These are phyloP conservation scores for Bacillus rossius DNA, from an alignment of 1,140 invertebrate species.

Conservation along the genomic window DNA sequence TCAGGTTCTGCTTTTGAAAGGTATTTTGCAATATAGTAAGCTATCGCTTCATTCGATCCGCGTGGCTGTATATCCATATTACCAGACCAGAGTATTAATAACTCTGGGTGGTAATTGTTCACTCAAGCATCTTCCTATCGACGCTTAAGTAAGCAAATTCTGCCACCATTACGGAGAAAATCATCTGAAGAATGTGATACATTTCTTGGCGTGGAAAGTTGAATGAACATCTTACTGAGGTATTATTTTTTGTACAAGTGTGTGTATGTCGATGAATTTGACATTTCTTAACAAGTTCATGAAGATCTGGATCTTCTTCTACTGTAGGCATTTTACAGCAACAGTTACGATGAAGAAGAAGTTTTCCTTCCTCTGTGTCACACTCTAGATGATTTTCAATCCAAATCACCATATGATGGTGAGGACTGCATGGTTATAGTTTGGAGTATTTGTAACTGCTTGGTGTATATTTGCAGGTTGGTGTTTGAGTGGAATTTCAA, in stretches of 20 bases:
- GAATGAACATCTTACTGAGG: constrained; percentile 13
- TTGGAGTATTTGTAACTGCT: too few relatives aligned
- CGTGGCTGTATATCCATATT: constrained; percentile 38
- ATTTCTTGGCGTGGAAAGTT: constrained; percentile 19
- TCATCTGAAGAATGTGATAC: constrained; percentile 21
- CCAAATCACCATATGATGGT: too few relatives aligned
- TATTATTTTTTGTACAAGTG: constrained; percentile 21
- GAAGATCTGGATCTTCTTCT: constrained; percentile 19
- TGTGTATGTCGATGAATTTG: constrained; percentile 18
- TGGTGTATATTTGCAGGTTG: too few relatives aligned
- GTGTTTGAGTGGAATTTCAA: too few relatives aligned
- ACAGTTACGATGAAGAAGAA: constrained; percentile 19
- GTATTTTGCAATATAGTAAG: constrained; percentile 41
- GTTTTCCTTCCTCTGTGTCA: too few relatives aligned
- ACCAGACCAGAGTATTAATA: constrained; percentile 30
- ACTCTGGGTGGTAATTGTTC: constrained; percentile 31
- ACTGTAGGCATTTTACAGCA: constrained; percentile 15
- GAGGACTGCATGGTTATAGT: too few relatives aligned
- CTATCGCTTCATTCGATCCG: constrained; percentile 34
- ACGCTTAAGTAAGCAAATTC: constrained; percentile 16
- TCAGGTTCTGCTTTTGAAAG: constrained; percentile 37
- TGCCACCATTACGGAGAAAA: constrained; percentile 21
- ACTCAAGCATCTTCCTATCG: constrained; percentile 19
- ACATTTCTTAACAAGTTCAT: constrained; percentile 16
- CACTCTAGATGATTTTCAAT: too few relatives aligned